Percentiles rank a stretch among this genome's conserved stretches.
phyloP scores from a whole-genome alignment of 1,140 invertebrate genomes.

The Tenebrio molitor region DNA sequence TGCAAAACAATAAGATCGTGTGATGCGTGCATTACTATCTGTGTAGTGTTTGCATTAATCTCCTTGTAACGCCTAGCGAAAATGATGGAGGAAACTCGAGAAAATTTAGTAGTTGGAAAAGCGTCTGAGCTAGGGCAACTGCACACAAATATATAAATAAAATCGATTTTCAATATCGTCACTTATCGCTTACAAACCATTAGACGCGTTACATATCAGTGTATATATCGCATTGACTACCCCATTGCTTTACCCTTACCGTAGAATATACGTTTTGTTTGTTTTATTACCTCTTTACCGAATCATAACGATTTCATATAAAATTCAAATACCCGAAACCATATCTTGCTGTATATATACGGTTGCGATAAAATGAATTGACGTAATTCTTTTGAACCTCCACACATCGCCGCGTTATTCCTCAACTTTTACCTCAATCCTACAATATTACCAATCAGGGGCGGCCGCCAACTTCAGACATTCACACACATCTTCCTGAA shows the following conservation, averaged over 20 bases:
- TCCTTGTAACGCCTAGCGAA: slow-evolving; percentile 29
- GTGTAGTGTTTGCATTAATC: slow-evolving; percentile 43
- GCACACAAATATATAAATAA: slow-evolving; percentile 47
- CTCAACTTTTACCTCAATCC: slow-evolving; percentile 13
- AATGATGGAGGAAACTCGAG: slow-evolving; percentile 37
- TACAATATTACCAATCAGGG: neutral
- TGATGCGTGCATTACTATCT: slow-evolving; percentile 45
- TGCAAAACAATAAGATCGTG: slow-evolving; percentile 53
- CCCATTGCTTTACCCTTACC: slow-evolving; percentile 49
- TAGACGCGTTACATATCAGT: slow-evolving; percentile 54
- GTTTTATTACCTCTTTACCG: slow-evolving; percentile 49
- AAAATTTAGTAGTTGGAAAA: neutral
- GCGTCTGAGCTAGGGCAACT: neutral
- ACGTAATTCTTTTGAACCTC: slow-evolving; percentile 26
- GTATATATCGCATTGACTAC: slow-evolving; percentile 53
- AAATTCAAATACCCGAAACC: slow-evolving; percentile 48
- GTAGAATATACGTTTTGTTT: slow-evolving; percentile 50
- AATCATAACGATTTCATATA: slow-evolving; percentile 51
- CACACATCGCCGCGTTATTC: slow-evolving; percentile 2
- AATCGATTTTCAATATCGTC: slow-evolving; percentile 54
- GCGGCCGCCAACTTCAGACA: neutral
- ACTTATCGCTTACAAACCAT: slow-evolving; percentile 55
- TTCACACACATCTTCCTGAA: neutral
- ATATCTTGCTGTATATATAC: slow-evolving; percentile 42
- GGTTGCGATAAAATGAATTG: slow-evolving; percentile 44